Percentiles rank a stretch among this genome's conserved stretches.
phyloP scores from a whole-genome alignment of 2,888 invertebrate genomes.

The Heteropelma amictum region DNA sequence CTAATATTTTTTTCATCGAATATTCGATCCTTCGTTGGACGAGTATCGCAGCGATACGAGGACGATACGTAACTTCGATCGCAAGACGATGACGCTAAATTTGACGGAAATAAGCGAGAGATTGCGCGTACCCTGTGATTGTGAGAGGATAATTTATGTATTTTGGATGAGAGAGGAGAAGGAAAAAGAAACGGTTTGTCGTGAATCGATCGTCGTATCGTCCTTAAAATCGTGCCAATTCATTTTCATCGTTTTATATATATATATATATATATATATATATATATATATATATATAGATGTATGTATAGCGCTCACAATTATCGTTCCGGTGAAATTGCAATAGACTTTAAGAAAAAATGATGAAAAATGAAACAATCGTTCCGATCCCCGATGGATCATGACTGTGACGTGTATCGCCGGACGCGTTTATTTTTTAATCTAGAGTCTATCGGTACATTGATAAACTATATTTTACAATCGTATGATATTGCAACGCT shows the following conservation, averaged over 20 bases:
- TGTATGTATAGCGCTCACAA: slow-evolving; percentile 18
- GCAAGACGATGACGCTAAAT: background rate
- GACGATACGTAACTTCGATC: slow-evolving; percentile 41
- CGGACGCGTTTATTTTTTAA: slow-evolving; percentile 51
- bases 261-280: slow-evolving; percentile 8
- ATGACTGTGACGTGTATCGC: slow-evolving; percentile 47
- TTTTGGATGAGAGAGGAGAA: background rate
- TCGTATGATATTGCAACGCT: slow-evolving; percentile 44
- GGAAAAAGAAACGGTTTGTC: background rate
- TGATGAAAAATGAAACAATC: slow-evolving; percentile 12
- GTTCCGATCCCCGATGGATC: slow-evolving; percentile 37
- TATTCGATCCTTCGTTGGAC: slow-evolving; percentile 18
- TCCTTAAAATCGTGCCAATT: slow-evolving; percentile 55
- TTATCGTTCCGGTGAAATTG: slow-evolving; percentile 44
- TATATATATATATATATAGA: background rate
- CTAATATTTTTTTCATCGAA: background rate
- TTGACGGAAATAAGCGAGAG: background rate
- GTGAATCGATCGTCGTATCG: slow-evolving; percentile 51
- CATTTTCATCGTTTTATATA: slow-evolving; percentile 32
- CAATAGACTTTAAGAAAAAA: slow-evolving; percentile 39
- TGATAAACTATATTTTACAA: slow-evolving; percentile 39
- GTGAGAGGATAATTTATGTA: slow-evolving; percentile 9
- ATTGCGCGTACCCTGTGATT: slow-evolving; percentile 30
- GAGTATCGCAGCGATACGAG: slow-evolving; percentile 41
- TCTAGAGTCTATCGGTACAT: slow-evolving; percentile 35